Evolutionary conservation across 2,888 invertebrate species (phyloP), one percentile per base, ranked within the genome.

Genomic region (Tuberolachnus salignus): DNA sequence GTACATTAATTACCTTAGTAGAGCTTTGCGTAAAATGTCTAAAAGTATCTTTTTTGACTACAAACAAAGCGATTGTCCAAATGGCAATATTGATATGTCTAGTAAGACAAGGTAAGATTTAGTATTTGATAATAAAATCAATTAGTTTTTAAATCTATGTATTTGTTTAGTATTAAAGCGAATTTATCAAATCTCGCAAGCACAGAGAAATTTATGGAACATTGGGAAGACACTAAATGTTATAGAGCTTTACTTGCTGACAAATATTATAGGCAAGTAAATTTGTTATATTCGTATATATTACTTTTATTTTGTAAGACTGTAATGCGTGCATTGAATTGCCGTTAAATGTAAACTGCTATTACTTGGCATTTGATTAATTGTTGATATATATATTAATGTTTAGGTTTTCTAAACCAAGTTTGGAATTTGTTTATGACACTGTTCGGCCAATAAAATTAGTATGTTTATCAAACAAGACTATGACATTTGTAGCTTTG

Each of bases 401-500:
- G n/a, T 66, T 55, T 49, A 78, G 78, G 14, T 78, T 78, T 78
- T 69, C 78, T 21, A 69, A 69, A 59, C 78, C 78, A 9, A 46
- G 69, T 14, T 46, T 51, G 3, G 49, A 26, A 1, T 63, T 55
- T 55, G 34, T 42, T 0, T 63, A 23, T 46, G 57, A 72, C 6
- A 63, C 53, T n/a, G 23, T 21, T 14, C 26, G 72, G 80, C 34
- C 66, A 82, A 26, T 82, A 72, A 80, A 87, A 87, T 16, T 83
- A 86, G 9, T 84, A 0, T 87, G 87, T 83, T 81, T 82, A 57
- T 87, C 87, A 4, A 92, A 92, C 84, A 86, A 86, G 82, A 89
- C 90, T 16, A 84, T 92, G 71, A 86, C 87, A 14, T 88, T 92
- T 81, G 86, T 93, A 51, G 92, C 92, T 0, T 88, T 95, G 83